Conservation (phyloP, 2,888 invertebrate genomes). For the Stratiomys singularior region DNA sequence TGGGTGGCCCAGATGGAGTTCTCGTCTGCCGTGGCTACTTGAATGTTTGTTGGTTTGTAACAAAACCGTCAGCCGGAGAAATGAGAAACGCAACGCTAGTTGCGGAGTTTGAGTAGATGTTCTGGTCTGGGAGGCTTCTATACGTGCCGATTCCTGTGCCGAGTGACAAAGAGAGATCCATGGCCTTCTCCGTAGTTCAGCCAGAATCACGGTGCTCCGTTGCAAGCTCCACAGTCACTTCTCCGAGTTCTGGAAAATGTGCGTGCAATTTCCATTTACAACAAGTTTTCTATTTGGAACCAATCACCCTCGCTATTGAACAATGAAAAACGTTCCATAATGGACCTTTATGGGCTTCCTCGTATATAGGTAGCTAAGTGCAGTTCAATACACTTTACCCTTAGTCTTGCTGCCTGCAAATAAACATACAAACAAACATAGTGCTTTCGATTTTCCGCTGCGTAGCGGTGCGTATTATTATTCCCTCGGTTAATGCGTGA, state of each 20-base stretch:
- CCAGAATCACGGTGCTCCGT: background rate
- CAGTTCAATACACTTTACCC: slow-evolving; percentile 41
- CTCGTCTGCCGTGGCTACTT: slow-evolving; percentile 46
- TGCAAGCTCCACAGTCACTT: background rate
- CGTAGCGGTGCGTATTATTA: slow-evolving; percentile 34
- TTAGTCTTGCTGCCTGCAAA: background rate
- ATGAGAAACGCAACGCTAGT: slow-evolving; percentile 24
- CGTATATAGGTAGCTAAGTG: slow-evolving; percentile 10
- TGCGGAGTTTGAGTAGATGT: background rate
- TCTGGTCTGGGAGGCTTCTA: background rate
- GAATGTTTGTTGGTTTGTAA: slow-evolving; percentile 48
- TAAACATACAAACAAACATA: background rate
- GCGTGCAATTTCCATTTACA: slow-evolving; percentile 39
- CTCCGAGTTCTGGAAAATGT: slow-evolving; percentile 17
- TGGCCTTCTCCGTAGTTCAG: slow-evolving; percentile 22
- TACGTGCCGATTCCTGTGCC: slow-evolving; percentile 6
- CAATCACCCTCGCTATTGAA: slow-evolving; percentile 49
- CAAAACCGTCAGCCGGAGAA: slow-evolving; percentile 46
- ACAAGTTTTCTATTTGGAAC: slow-evolving; percentile 51
- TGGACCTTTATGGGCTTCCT: slow-evolving; percentile 38
- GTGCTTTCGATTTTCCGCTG: slow-evolving; percentile 16
- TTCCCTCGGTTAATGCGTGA: slow-evolving; percentile 21
- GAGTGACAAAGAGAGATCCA: slow-evolving; percentile 31
- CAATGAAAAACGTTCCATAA: slow-evolving; percentile 47
- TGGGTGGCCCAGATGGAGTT: slow-evolving; percentile 36